Evolutionary conservation across 2,888 invertebrate genomes (phyloP).

Genomic region (Diadromus collaris): DNA sequence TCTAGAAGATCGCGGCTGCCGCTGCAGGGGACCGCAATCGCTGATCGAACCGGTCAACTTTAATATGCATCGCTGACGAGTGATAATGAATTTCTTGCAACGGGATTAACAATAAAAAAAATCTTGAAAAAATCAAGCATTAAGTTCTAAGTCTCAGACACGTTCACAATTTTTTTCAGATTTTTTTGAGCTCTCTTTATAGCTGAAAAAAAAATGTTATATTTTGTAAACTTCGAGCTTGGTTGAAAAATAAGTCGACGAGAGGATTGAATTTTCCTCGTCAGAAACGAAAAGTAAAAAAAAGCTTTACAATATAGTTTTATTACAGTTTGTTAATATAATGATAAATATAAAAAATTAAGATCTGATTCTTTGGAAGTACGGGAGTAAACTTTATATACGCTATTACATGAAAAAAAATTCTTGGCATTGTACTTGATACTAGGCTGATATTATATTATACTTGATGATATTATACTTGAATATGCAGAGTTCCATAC

Average conservation of each 20-base stretch:
- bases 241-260: too few relatives aligned
- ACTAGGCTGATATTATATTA: neutral
- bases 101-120: too few relatives aligned
- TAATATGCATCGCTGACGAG: neutral
- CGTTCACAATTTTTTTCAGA: neutral
- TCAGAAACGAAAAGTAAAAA: neutral
- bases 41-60: neutral
- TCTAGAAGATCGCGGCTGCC: slow-evolving; percentile 31
- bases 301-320: neutral
- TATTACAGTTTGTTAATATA: neutral
- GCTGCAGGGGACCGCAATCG: neutral
- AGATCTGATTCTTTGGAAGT: neutral
- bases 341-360: neutral
- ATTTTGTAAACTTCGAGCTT: neutral
- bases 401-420: neutral
- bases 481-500: neutral
- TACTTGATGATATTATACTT: too few relatives aligned
- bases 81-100: too few relatives aligned
- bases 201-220: neutral
- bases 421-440: neutral
- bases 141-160: neutral
- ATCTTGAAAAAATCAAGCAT: too few relatives aligned
- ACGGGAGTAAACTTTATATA: neutral
- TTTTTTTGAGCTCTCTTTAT: neutral
- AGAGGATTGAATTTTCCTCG: too few relatives aligned